Base-by-base conservation (phyloP, 1,140 invertebrate species). In the Theocolax elegans region DNA sequence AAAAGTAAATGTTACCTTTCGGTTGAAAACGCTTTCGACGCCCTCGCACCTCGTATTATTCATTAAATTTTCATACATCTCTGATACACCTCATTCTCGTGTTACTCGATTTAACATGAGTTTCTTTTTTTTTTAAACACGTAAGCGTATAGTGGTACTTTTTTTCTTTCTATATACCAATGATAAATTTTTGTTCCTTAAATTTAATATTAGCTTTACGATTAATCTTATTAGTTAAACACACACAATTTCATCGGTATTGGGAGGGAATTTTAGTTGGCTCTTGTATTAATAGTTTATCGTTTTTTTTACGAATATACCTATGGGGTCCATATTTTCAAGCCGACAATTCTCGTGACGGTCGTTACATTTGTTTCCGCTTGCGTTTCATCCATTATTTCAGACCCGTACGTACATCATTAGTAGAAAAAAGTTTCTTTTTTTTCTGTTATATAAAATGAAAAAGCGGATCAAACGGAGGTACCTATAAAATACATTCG, bases 171-270 rank as follows among this genome's bases (percentile, higher is more conserved):
- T 51, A 70, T 15, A 70, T 70, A 79, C 70, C 73, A 76, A 80
- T 79, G 79, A 80, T 81, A 81, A 81, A 81, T 78, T 82, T 78
- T 82, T 76, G 81, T 81, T 78, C 76, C 81, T 84, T 85, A 83
- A 77, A 64, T 74, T 73, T 80, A 76, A 72, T 80, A 80, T 76
- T 69, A 69, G 40, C 67, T 44, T 63, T 69, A 69, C 58, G 49
- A 77, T 82, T 81, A 82, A 79, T 79, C 80, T 83, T 83, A 84
- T 82, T 83, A 83, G 77, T 84, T 84, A 83, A n/a, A 84, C 83
- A 83, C 80, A 83, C 79, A 83, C 48, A 56, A 64, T 79, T 81
- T 79, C 81, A 82, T 82, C 77, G 76, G 81, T 82, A 78, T 75
- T 80, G 80, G 84, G 82, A 84, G 81, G 84, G 82, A 83, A 83